Base-by-base conservation (phyloP, 2,797 vertebrate genomes). In the Lithobates pipiens region DNA sequence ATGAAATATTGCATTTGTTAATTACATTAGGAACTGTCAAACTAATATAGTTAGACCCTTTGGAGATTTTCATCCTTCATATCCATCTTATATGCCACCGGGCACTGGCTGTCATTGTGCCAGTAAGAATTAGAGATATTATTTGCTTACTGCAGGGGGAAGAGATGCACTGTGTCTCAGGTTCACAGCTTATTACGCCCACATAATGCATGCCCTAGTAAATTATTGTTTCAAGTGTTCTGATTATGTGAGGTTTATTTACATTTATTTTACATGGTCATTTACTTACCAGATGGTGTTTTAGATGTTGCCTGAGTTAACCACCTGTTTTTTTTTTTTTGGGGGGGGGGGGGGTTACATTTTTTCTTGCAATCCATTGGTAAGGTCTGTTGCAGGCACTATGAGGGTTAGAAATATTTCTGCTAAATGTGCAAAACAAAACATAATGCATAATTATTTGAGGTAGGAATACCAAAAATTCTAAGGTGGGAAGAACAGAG, bases 41-140 rank as follows among this genome's bases (percentile, higher is more conserved):
- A 57, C 23, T 25, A 36, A 57, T 71, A 13, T 25, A 71, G 44
- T 21, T 68, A 79, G 27, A 69, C 15, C 61, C 21, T 44, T 25
- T 80, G 68, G 13, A 54, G 67, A 80, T 80, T 68, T 36, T 71
- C 67, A 80, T 71, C 67, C 54, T 80, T 54, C 29, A 70, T 80
- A 34, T 71, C 77, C 77, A 70, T 71, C 42, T 54, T 29, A 23
- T 80, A 54, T 54, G 69, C 67, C 29, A 80, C 50, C 16, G 78
- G 68, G 77, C 77, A 50, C 68, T 69, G 42, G 0, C 68, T 54
- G 77, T 80, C 77, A 80, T 80, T 10, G 21, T 70, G 65, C 67
- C 77, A 80, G 77, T 54, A 80, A 80, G 27, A 70, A 80, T 80
- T 80, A 70, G 67, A 80, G 34, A 36, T 25, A 80, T 57, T 54